Base-by-base conservation (phyloP, 2,888 invertebrate species). In the Cosmia trapezina region DNA sequence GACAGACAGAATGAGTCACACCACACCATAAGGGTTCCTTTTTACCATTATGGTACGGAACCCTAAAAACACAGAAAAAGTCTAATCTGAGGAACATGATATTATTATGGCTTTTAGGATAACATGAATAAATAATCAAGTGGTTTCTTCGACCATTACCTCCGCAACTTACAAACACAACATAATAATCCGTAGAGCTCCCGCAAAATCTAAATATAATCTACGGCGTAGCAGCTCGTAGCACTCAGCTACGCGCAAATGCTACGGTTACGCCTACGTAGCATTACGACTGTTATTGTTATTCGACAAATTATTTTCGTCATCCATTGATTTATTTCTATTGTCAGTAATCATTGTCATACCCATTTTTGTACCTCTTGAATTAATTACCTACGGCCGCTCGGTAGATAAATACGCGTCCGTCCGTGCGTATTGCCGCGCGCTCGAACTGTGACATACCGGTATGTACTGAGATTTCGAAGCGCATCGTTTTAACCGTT, bases 251-350 rank as follows among this genome's bases (percentile, higher is more conserved):
- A 80, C 81, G 68, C 59, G 49, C 33, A 17, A 22, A 28, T 73
- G 59, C 67, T 63, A 80, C n/a, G 41, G 11, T 17, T 9, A 80
- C 81, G 45, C 63, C 54, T 78, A 67, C 77, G 54, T 22, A 51
- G 72, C 47, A 53, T 72, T 53, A 79, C 73, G 43, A 63, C 33
- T 73, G 47, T 63, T 78, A 51, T 71, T 75, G 79, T 59, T 63
- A 37, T 60, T 73, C 59, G 5, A 1, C 1, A 63, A 72, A 78
- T 43, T 14, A 3, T 53, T 62, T 62, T 59, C 72, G 57, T 78
- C 57, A 72, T 70, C 3, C 45, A 78, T n/a, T 71, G 62, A 53
- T 14, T 19, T 41, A 63, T 72, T 63, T n/a, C 19, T 62, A 45
- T 53, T 17, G 22, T 54, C 11, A 45, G 43, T 51, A n/a, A 62